Conservation (phyloP, 2,113 vertebrate genomes). For the Mesoclemmys tuberculata region DNA sequence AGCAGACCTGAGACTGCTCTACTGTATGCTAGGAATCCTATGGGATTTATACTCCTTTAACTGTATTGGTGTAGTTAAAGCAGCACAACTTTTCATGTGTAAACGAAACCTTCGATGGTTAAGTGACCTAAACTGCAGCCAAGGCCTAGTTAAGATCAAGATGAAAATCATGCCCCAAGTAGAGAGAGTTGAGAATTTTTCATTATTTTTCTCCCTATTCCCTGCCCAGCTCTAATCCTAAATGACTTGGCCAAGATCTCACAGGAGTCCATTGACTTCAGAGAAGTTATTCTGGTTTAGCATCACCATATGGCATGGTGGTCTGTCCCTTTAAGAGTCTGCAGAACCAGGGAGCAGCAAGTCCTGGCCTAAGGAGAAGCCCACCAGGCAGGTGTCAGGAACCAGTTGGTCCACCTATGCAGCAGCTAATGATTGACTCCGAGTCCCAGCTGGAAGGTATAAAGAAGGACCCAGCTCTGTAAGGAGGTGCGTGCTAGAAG, state of each 20-base stretch:
- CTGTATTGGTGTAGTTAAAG: neutral
- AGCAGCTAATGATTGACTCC: neutral
- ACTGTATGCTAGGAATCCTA: neutral
- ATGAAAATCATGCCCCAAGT: neutral
- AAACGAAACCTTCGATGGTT: too few species aligned
- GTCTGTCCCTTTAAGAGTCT: neutral
- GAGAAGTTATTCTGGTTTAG: neutral
- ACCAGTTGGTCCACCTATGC: neutral
- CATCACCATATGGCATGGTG: neutral
- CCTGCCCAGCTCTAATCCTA: neutral
- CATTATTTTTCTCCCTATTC: neutral
- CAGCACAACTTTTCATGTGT: too few species aligned
- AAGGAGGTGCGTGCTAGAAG: neutral
- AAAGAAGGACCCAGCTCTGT: neutral
- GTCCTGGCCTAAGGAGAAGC: neutral
- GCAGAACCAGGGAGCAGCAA: neutral
- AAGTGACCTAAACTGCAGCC: neutral
- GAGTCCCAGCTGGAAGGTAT: neutral
- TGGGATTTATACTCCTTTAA: neutral
- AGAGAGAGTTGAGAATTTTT: neutral
- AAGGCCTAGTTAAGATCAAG: neutral
- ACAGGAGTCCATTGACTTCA: neutral
- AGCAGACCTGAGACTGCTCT: neutral
- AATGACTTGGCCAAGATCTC: neutral
- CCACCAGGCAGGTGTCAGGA: neutral